Conservation (phyloP, 2,797 vertebrate species). For the Sciurus carolinensis region DNA sequence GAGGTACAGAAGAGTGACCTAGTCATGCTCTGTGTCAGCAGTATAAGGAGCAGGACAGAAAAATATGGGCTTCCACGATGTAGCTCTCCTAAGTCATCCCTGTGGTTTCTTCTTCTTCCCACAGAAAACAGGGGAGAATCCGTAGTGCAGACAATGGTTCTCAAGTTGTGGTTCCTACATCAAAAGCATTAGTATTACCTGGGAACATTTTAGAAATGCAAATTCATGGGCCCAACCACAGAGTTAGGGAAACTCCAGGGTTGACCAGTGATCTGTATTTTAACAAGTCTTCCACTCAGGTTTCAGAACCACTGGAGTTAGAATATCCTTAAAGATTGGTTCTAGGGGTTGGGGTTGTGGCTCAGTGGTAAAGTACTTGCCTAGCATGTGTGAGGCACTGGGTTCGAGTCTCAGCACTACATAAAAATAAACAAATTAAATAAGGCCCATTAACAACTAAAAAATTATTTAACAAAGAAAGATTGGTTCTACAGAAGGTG, state of each 20-base stretch:
- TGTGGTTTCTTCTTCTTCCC: background rate
- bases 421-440: no score
- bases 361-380: no score
- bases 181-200: background rate
- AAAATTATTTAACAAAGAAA: no score
- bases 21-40: background rate
- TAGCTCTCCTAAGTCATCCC: background rate
- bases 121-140: background rate
- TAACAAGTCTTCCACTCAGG: background rate
- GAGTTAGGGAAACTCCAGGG: background rate
- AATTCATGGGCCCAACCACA: background rate
- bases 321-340: background rate
- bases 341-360: background rate
- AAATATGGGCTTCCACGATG: background rate
- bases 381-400: no score
- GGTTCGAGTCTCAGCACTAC: no score
- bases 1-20: background rate
- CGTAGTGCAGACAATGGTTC: background rate
- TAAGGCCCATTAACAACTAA: no score
- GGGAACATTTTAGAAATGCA: background rate
- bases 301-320: background rate
- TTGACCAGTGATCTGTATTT: background rate
- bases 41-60: background rate
- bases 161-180: background rate
- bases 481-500: background rate